Evolutionary conservation across 2,888 invertebrate genomes (phyloP), one percentile per base, ranked within the genome.

Genomic region (Tenthredo distinguenda): DNA sequence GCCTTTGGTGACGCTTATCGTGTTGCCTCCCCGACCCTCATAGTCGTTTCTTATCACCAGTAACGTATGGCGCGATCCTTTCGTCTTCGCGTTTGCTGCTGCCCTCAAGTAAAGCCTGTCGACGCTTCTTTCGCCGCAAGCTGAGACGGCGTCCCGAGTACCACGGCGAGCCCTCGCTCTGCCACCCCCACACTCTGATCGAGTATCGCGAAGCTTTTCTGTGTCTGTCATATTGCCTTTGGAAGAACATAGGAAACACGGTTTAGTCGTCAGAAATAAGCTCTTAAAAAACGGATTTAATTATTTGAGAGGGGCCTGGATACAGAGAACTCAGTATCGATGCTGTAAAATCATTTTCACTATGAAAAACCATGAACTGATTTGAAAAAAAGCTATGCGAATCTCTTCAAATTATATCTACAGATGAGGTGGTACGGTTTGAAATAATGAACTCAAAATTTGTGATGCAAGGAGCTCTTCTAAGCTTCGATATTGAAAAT

Each of bases 141-240:
- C 91, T 72, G 93, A 94, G 87, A 94, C 93, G 47, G 93, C 90
- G 81, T 91, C 90, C 77, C 93, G 91, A 34, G 93, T 90, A 37
- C 92, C 92, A 18, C 90, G 87, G n/a, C 89, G 87, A 2, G 88
- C 85, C 86, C 90, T 87, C 37, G 88, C 68, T 37, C 95, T 94
- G 86, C 95, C 94, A 83, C 87, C 89, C 26, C 96, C 96, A 86
- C 96, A 96, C 90, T 97, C 97, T 0, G 97, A 97, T 71, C 96
- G 95, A 0, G 96, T 95, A 85, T 96, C 95, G 0, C 96, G 93
- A 12, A 95, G 88, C 90, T 97, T 97, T 91, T 97, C 97, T 10
- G 95, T 96, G 92, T 97, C 97, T 0, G 97, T 97, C 94, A 97
- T 96, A 92, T 97, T 97, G 21, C 97, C 93, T 92, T 76, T 40